Percentiles rank a stretch among this genome's conserved stretches.
Evolutionary conservation across 2,797 vertebrate genomes (phyloP).

Genomic region (Poeciliopsis infans): DNA sequence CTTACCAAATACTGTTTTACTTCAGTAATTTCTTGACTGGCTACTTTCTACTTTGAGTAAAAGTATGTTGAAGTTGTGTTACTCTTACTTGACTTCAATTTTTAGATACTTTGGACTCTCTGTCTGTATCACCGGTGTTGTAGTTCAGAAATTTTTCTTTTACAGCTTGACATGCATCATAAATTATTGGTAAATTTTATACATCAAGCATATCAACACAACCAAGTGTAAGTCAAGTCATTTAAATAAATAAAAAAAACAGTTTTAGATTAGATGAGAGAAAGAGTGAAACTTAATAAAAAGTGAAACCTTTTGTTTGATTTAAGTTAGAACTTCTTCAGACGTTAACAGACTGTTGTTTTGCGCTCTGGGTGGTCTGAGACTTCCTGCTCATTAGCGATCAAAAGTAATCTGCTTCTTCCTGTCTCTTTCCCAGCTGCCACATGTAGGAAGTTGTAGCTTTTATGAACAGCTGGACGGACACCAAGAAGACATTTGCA

Average conservation of each 20-base stretch:
- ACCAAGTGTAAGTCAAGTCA: background rate
- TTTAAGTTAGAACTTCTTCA: background rate
- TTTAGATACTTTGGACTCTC: too few species aligned
- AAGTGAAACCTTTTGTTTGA: background rate
- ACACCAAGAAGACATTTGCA: constrained; percentile 14
- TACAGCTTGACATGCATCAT: background rate
- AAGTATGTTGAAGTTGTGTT: too few species aligned
- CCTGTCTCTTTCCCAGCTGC: constrained; percentile 38
- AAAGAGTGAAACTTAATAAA: too few species aligned
- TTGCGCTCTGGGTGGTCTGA: constrained; percentile 64
- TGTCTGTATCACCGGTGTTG: background rate
- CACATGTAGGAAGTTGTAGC: constrained; percentile 14
- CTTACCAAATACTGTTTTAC: too few species aligned
- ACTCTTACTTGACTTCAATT: too few species aligned
- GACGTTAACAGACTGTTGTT: constrained; percentile 1
- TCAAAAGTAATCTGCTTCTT: constrained; percentile 45
- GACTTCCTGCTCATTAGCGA: constrained; percentile 55
- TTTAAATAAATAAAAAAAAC: background rate
- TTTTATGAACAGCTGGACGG: constrained; percentile 9
- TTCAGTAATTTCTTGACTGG: too few species aligned
- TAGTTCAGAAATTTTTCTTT: background rate
- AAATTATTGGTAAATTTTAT: background rate
- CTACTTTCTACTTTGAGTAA: too few species aligned
- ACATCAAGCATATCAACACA: background rate
- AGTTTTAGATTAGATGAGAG: background rate